phyloP scores from a whole-genome alignment of 2,113 vertebrate genomes.

The Gnathonemus echidnorhynchus region DNA sequence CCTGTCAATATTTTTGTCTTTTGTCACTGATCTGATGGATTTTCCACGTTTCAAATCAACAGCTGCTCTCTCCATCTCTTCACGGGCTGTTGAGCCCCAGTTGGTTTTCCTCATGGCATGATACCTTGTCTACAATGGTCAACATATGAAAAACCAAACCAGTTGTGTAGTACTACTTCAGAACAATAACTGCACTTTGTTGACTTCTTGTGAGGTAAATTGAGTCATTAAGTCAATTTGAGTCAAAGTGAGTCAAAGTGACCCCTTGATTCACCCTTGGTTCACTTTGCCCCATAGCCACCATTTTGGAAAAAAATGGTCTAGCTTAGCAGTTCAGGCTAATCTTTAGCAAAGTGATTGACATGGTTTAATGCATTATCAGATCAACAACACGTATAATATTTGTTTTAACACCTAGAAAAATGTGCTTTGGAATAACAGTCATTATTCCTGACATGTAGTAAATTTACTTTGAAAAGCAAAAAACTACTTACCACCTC shows the following conservation, averaged over 20 bases:
- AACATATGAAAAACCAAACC: slow-evolving; percentile 3
- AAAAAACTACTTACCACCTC: neutral
- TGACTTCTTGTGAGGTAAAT: slow-evolving; percentile 6
- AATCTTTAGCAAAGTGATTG: slow-evolving; percentile 24
- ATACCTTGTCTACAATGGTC: neutral
- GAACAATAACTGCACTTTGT: slow-evolving; percentile 6
- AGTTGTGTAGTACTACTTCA: slow-evolving; percentile 4
- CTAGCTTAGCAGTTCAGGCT: slow-evolving; percentile 22
- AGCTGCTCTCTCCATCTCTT: neutral
- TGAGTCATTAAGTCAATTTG: neutral
- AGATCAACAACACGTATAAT: slow-evolving; percentile 23
- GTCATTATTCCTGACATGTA: slow-evolving; percentile 10
- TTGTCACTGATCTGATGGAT: too few relatives aligned
- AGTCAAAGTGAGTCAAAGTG: too few relatives aligned
- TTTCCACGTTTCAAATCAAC: too few relatives aligned
- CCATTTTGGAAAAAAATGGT: neutral
- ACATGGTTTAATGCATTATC: neutral
- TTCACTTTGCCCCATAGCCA: too few relatives aligned
- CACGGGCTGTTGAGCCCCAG: neutral
- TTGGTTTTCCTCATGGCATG: too few relatives aligned
- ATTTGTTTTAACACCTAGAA: slow-evolving; percentile 16
- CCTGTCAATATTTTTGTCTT: too few relatives aligned
- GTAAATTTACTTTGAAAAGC: slow-evolving; percentile 23
- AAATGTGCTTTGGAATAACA: slow-evolving; percentile 20
- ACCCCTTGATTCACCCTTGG: too few relatives aligned